phyloP scores from a whole-genome alignment of 2,113 vertebrate genomes.

The Eptesicus fuscus region DNA sequence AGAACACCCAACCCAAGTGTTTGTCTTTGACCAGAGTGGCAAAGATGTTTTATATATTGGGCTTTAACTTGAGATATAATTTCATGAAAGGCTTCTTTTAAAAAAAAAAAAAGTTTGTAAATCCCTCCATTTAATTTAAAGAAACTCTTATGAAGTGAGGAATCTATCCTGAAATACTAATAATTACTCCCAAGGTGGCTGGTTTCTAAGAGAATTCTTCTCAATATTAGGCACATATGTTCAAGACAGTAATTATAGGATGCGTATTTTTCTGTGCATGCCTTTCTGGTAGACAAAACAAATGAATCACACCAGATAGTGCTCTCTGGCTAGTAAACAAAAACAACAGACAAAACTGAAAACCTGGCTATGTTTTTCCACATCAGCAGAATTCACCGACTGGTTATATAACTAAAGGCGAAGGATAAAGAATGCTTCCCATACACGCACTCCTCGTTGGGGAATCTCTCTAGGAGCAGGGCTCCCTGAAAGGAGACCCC shows the following conservation, averaged over 20 bases:
- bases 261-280: not conserved
- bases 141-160: not conserved
- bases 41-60: not conserved
- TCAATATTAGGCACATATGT: not conserved
- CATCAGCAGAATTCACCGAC: not conserved
- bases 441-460: not conserved
- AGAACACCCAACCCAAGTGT: not conserved
- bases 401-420: not conserved
- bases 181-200: not conserved
- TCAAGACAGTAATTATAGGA: not conserved
- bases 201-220: slow-evolving; percentile 10
- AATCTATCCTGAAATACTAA: not conserved
- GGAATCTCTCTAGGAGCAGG: too few relatives aligned
- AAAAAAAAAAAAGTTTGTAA: not conserved
- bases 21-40: not conserved
- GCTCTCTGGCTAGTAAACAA: not conserved
- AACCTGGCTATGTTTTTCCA: not conserved
- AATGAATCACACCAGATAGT: not conserved
- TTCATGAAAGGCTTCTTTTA: not conserved
- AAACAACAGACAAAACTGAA: not conserved
- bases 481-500: not conserved
- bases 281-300: not conserved
- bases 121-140: not conserved
- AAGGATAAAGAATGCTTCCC: not conserved
- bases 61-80: not conserved